Base-by-base conservation (phyloP, 2,113 vertebrate species). In the Passer domesticus region DNA sequence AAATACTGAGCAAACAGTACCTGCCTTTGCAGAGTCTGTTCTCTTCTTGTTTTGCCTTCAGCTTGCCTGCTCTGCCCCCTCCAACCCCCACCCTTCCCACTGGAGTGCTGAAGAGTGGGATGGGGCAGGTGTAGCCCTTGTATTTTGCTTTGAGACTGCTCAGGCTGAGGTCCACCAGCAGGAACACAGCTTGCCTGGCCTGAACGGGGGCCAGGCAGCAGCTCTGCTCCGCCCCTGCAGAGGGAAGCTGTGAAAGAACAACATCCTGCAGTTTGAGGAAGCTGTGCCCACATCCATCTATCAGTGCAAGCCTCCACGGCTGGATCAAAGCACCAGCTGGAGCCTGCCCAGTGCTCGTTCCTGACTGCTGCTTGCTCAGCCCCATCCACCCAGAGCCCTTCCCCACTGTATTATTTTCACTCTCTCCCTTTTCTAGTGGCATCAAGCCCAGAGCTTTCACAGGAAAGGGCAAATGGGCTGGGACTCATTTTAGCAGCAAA, bases 401-500 rank as follows among this genome's bases (percentile, higher is more conserved):
- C 91, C 90, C 60, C n/a, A 13, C 67, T 53, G 31, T 77, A 69
- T 79, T 91, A 43, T 84, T 92, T 94, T 95, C 90, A 64, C 70
- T 22, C 25, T 56, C 78, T 83, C 47, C 43, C 72, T 91, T 70
- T 95, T 64, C 79, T 73, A 33, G 76, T 94, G 92, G 76, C 91
- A 89, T 53, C 64, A 80, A 95, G 81, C 87, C 82, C 83, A 83
- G 90, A 79, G 80, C 47, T 91, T 95, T 89, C 70, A 85, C 49
- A 77, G 82, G 41, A 91, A 93, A 91, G 79, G 91, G 83, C 64
- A 93, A 94, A 90, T 62, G 58, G 82, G 22, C 68, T 91, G 70
- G 62, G 92, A 75, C 83, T 96, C 52, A 77, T 96, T 96, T 96
- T 81, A 93, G 62, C 74, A 88, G 94, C 72, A 81, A 91, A 96